Base-by-base conservation (phyloP, 2,888 invertebrate genomes). In the Himalopsyche kuldschensis region DNA sequence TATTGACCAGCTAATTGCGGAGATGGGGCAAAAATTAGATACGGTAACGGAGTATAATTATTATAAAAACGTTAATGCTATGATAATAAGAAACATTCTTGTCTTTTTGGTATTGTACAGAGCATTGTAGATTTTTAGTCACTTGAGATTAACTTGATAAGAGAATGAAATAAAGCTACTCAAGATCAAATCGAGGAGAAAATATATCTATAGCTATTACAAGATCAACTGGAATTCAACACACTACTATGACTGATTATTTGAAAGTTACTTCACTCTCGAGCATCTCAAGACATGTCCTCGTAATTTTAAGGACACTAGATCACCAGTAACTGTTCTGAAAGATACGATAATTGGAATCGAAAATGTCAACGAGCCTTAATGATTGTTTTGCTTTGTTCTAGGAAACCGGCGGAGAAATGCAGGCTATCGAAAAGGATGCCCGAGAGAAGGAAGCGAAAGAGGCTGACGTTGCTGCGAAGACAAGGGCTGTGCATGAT, bases 381-480 rank as follows among this genome's bases (percentile, higher is more conserved):
- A 4, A 46, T 24, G 75, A 35, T 46, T 27, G 20, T 17, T 77
- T 79, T 84, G 83, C 86, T 77, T 79, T 84, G 83, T 86, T 87
- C 87, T 87, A 96, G 94, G 95, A 95, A 88, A 92, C 92, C 86
- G 95, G 95, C 75, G 94, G 93, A 30, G 91, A 91, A 47, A 90
- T 98, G 17, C 90, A 93, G 81, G 89, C 91, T 76, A 88, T 97
- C 4, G 96, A 97, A 88, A 89, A 89, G 0, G 91, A 94, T 82
- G 89, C 97, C 48, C 93, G 93, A 82, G 92, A 90, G 8, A 91
- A 93, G 32, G 95, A 96, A 88, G 94, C 94, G 86, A 88, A 90
- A 0, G 96, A 97, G 87, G 95, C 95, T 0, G 92, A 94, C 82
- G 90, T 93, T 0, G 90, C 92, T 80, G 94, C 95, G 15, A 92